Conservation (phyloP, 2,113 vertebrate genomes). For the Ptilonorhynchus violaceus region DNA sequence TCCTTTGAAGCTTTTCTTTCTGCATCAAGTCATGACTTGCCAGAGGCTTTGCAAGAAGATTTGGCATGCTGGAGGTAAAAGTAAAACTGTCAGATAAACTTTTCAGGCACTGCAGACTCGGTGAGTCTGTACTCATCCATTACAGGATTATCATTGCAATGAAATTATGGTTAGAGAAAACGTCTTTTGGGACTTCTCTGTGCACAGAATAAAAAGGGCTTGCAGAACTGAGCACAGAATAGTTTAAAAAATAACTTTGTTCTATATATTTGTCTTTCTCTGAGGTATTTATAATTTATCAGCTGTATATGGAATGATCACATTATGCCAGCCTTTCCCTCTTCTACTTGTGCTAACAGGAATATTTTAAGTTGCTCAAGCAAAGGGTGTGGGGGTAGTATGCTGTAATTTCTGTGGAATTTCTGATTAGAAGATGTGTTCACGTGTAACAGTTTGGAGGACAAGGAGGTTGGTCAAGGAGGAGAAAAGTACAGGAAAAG, state of each 20-base stretch:
- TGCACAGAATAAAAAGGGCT: background rate
- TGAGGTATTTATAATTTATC: background rate
- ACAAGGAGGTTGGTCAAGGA: background rate
- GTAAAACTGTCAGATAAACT: slow-evolving; percentile 1
- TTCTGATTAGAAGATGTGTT: slow-evolving; percentile 28
- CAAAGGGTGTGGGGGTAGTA: background rate
- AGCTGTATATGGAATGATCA: background rate
- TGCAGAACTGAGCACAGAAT: background rate
- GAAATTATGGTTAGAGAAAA: background rate
- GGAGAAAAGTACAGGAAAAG: background rate
- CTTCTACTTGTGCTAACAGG: background rate
- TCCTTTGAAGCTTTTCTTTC: slow-evolving; percentile 2
- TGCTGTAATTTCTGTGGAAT: slow-evolving; percentile 29
- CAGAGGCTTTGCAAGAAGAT: background rate
- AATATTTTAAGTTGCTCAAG: background rate
- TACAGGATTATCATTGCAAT: slow-evolving; percentile 11
- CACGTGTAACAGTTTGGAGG: background rate
- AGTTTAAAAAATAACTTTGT: background rate
- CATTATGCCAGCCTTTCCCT: background rate
- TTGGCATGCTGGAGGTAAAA: background rate
- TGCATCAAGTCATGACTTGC: background rate
- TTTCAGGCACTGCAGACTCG: background rate
- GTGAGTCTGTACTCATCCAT: background rate
- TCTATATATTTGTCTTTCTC: background rate
- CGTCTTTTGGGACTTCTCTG: background rate